Evolutionary conservation across 1,140 invertebrate genomes (phyloP).

Genomic region (Neodiprion pinetum): DNA sequence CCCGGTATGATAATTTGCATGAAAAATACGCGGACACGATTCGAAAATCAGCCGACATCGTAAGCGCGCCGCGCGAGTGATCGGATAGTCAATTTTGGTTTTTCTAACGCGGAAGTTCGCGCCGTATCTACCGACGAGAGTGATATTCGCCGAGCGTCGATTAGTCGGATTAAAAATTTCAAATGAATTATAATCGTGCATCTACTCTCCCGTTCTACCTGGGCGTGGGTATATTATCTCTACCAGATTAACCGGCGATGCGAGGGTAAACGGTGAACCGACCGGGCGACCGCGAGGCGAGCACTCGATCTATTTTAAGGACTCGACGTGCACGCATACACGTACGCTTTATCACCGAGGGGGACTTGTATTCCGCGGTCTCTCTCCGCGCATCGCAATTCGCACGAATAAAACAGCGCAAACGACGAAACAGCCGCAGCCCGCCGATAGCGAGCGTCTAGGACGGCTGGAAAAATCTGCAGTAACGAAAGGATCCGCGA

Average conservation of each 20-base stretch:
- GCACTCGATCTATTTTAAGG: conserved; percentile 3
- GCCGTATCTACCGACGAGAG: background rate
- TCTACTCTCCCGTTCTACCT: background rate
- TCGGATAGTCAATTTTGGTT: background rate
- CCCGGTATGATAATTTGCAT: background rate
- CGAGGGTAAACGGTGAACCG: background rate
- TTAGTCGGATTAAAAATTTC: background rate
- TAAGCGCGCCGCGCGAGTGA: background rate
- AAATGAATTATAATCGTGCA: background rate
- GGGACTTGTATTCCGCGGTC: no score
- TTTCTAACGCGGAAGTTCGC: background rate
- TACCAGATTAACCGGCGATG: background rate
- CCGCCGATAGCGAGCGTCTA: no score
- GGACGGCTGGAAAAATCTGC: no score
- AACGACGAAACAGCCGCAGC: no score
- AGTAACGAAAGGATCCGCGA: no score
- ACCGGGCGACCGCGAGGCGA: background rate
- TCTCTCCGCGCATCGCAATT: no score
- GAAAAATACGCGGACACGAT: background rate
- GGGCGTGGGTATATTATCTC: background rate
- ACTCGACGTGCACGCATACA: background rate
- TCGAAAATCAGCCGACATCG: background rate
- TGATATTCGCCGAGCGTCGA: background rate
- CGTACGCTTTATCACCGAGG: no score
- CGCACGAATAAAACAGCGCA: no score